Evolutionary conservation across 2,113 vertebrate species (phyloP).

Genomic region (Anhinga rufa): DNA sequence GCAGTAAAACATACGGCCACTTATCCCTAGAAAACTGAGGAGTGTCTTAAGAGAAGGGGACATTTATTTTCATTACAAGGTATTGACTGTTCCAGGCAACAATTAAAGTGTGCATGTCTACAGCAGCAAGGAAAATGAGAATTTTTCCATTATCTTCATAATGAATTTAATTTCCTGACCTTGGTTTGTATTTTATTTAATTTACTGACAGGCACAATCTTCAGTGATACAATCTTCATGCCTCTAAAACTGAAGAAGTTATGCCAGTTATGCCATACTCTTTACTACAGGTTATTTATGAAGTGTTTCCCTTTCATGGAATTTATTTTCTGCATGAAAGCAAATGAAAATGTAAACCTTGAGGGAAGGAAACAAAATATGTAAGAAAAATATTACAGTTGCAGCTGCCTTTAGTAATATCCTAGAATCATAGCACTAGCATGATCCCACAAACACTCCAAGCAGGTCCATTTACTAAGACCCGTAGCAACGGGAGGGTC

Average conservation of each 20-base stretch:
- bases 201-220: neutral
- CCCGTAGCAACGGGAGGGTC: neutral
- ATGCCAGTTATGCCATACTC: neutral
- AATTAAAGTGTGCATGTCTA: neutral
- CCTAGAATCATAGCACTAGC: neutral
- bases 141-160: neutral
- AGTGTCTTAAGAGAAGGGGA: neutral
- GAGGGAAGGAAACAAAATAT: neutral
- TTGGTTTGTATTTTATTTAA: neutral
- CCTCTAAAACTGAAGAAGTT: neutral
- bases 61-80: neutral
- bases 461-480: neutral
- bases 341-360: neutral
- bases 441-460: neutral
- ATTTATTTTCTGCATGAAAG: neutral
- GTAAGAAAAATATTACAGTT: neutral
- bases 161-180: conserved; percentile 20
- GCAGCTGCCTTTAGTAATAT: neutral
- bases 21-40: neutral
- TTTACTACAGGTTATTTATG: neutral
- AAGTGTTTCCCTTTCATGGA: neutral
- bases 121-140: neutral
- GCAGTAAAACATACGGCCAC: neutral
- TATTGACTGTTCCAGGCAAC: neutral
- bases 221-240: neutral